Percentiles rank a stretch among this genome's conserved stretches.
Evolutionary conservation across 2,113 vertebrate genomes (phyloP).

Genomic region (Eptatretus burgeri): DNA sequence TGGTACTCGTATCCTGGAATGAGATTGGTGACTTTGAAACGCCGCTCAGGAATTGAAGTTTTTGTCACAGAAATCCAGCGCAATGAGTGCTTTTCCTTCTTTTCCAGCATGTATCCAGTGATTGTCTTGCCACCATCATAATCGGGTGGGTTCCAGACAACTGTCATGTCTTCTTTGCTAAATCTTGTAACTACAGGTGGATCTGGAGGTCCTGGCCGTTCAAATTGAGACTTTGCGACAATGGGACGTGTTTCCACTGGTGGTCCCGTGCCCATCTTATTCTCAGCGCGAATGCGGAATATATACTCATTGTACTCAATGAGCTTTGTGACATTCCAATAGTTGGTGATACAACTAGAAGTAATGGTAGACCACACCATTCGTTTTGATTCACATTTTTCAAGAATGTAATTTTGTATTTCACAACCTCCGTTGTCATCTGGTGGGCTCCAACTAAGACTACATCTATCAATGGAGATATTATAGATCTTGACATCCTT

Average conservation of each 20-base stretch:
- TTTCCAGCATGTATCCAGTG: constrained; percentile 72
- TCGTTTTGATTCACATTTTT: constrained; percentile 87
- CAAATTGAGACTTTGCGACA: constrained; percentile 58
- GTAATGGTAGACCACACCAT: constrained; percentile 83
- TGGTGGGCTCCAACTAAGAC: constrained; percentile 53
- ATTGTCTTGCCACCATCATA: constrained; percentile 74
- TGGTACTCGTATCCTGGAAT: constrained; percentile 75
- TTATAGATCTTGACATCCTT: constrained; percentile 47
- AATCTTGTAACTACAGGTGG: constrained; percentile 61
- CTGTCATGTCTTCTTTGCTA: constrained; percentile 68
- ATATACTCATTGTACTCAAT: constrained; percentile 86
- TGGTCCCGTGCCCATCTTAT: constrained; percentile 89
- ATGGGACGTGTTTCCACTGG: constrained; percentile 57
- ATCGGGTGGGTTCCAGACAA: constrained; percentile 63
- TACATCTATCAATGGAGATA: constrained; percentile 55
- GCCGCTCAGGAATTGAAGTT: constrained; percentile 32
- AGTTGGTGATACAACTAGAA: constrained; percentile 37
- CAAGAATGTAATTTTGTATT: constrained; percentile 88
- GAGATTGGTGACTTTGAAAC: constrained; percentile 50
- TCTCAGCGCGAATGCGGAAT: constrained; percentile 82
- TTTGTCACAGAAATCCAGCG: constrained; percentile 76
- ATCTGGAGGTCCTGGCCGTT: constrained; percentile 47
- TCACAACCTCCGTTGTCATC: constrained; percentile 88
- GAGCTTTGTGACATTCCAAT: constrained; percentile 49
- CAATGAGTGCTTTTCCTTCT: constrained; percentile 45